Base-by-base conservation (phyloP, 2,113 vertebrate genomes). In the Uropsilus gracilis region DNA sequence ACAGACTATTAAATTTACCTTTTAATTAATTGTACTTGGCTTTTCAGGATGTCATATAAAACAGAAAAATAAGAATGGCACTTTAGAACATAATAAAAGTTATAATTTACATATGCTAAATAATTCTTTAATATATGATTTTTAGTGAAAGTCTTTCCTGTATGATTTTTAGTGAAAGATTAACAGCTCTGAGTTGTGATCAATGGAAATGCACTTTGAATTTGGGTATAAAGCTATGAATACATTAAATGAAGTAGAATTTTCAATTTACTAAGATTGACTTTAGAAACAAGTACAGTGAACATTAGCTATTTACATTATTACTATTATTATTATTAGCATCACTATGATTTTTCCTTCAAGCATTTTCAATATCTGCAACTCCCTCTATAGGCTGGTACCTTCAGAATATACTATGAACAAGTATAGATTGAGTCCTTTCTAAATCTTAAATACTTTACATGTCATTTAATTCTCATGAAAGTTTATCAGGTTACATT, bases 111-210 rank as follows among this genome's bases (percentile, higher is more conserved):
- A 5, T 10, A 32, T 1, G n/a, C n/a, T n/a, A n/a, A n/a, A n/a
- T n/a, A n/a, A n/a, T n/a, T n/a, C n/a, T n/a, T n/a, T n/a, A n/a
- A n/a, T n/a, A n/a, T n/a, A n/a, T n/a, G n/a, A n/a, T n/a, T n/a
- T n/a, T n/a, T n/a, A n/a, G n/a, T n/a, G n/a, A n/a, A 64, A 11
- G 0, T 0, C 32, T 55, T 48, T 44, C 13, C 30, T 69, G 24
- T 53, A 22, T 11, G 10, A n/a, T n/a, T n/a, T n/a, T n/a, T 88
- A 37, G 24, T 53, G 0, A 59, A 59, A 59, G 22, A 3, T 63
- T 66, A 82, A 69, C 0, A 72, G 57, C 44, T 88, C 22, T 84
- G 50, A 63, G 28, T 76, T 85, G 10, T 90, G 5, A 14, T 61
- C 39, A 57, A 0, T 26, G 0, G 84, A 88, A 75, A 44, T 28